Evolutionary conservation across 2,113 vertebrate genomes (phyloP), one percentile per base, ranked within the genome.

Genomic region (Diadophis punctatus): DNA sequence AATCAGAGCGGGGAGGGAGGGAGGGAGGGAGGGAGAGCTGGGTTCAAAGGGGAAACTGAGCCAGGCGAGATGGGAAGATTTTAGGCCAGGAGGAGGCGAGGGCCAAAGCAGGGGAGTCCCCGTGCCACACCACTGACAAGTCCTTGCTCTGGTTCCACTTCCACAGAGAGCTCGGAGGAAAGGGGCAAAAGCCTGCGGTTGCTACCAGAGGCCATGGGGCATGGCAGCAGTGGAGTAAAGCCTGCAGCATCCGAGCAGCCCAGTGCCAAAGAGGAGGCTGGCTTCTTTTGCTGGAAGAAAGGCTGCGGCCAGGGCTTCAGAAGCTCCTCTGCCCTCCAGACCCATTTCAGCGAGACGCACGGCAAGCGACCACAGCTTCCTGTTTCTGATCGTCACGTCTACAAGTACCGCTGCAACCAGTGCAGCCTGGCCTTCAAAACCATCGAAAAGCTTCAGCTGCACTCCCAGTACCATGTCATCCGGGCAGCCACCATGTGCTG

Each of bases 361-460:
- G 98, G 98, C 95, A 99, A 99, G 97, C 98, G 99, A 95, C 98
- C 99, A 9, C 99, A 99, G 92, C 96, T 99, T 95, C 99, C 99
- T 0, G 99, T 99, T 18, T 99, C 99, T 0, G 99, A 99, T 95
- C 99, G 99, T 74, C 99, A 99, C 1, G 99, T 99, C 95, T 99
- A 99, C 97, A 99, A 99, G 96, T 99, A 99, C 94, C 99, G 99
- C 89, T 99, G 99, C 94, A 99, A 99, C 96, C 99, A 99, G 95
- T 99, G 99, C 96, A 99, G 99, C 96, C 96, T 99, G 96, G 99
- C 99, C 0, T 99, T 99, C 97, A 99, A 99, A 96, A 99, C 99
- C 34, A 97, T 99, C 3, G 99, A 99, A 94, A 99, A 99, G 96
- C 97, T 99, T 51, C 99, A 99, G 96, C 98, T 99, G 30, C 99